A percentile compares a stretch with the other conserved stretches of the same genome.
phyloP scores from a whole-genome alignment of 30 jellyfish, hydroid and myxozoan genomes.

The Cassiopea andromeda region DNA sequence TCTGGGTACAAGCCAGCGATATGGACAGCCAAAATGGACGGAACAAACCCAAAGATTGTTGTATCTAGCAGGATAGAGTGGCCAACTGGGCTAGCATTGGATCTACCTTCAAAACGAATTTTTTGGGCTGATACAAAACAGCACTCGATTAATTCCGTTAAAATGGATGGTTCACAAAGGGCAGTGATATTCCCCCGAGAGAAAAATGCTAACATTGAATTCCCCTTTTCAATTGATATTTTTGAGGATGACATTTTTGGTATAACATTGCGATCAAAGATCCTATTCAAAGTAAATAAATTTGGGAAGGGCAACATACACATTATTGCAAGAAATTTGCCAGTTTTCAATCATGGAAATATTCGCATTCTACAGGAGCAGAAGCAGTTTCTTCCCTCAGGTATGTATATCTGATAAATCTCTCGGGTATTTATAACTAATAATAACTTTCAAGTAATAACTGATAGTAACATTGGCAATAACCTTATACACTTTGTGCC shows the following conservation, averaged over 20 bases:
- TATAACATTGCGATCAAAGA: slow-evolving; percentile 70
- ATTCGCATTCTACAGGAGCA: slow-evolving; percentile 68
- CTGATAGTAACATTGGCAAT: background rate
- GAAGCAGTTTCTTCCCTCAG: slow-evolving; percentile 63
- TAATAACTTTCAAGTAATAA: background rate
- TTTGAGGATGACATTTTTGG: slow-evolving; percentile 87
- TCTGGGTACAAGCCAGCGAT: slow-evolving; percentile 69
- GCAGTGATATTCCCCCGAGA: slow-evolving; percentile 49
- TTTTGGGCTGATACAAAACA: slow-evolving; percentile 97
- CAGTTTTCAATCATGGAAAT: slow-evolving; percentile 28
- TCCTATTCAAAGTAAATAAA: slow-evolving; percentile 73
- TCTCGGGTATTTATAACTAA: background rate
- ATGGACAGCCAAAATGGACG: slow-evolving; percentile 84
- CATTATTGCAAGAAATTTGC: slow-evolving; percentile 54
- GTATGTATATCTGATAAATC: background rate
- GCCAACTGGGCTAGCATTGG: slow-evolving; percentile 89
- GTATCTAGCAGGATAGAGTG: slow-evolving; percentile 75
- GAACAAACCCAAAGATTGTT: slow-evolving; percentile 59
- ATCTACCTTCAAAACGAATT: slow-evolving; percentile 78
- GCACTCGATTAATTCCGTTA: slow-evolving; percentile 71
- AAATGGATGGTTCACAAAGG: slow-evolving; percentile 79
- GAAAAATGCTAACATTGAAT: slow-evolving; percentile 17
- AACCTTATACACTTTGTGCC: background rate
- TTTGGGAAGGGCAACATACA: slow-evolving; percentile 67
- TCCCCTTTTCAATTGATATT: slow-evolving; percentile 81